Percentiles rank a stretch among this genome's conserved stretches.
Evolutionary conservation across 2,888 invertebrate genomes (phyloP).

Genomic region (Pocota personata): DNA sequence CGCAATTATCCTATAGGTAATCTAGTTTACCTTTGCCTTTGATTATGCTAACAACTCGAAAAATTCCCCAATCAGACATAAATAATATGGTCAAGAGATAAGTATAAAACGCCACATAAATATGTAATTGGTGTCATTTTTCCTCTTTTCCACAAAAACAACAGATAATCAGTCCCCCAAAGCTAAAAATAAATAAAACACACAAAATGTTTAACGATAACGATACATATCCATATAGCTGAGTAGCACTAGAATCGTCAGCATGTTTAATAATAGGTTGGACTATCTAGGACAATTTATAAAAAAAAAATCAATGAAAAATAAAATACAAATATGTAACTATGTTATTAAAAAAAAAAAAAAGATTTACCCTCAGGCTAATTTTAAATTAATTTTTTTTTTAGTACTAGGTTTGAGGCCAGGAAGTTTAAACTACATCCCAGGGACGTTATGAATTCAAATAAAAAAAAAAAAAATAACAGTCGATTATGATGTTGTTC

Average conservation of each 20-base stretch:
- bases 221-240: slow-evolving; percentile 19
- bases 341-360: neutral
- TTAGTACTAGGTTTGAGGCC: neutral
- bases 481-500: neutral
- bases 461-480: neutral
- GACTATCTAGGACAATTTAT: slow-evolving; percentile 37
- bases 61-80: too few species aligned
- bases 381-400: neutral
- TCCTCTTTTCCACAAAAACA: slow-evolving; percentile 13
- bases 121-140: slow-evolving; percentile 43
- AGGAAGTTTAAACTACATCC: neutral
- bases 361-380: neutral
- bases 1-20: too few species aligned
- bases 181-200: slow-evolving; percentile 48
- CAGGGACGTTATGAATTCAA: neutral
- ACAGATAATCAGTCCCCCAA: slow-evolving; percentile 5
- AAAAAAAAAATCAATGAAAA: slow-evolving; percentile 3
- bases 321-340: neutral
- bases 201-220: slow-evolving; percentile 24
- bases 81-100: neutral
- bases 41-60: too few species aligned
- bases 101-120: slow-evolving; percentile 20
- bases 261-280: slow-evolving; percentile 63
- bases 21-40: too few species aligned
- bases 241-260: slow-evolving; percentile 33